Evolutionary conservation across 2,797 vertebrate species (phyloP).

Genomic region (Linurgus olivaceus): DNA sequence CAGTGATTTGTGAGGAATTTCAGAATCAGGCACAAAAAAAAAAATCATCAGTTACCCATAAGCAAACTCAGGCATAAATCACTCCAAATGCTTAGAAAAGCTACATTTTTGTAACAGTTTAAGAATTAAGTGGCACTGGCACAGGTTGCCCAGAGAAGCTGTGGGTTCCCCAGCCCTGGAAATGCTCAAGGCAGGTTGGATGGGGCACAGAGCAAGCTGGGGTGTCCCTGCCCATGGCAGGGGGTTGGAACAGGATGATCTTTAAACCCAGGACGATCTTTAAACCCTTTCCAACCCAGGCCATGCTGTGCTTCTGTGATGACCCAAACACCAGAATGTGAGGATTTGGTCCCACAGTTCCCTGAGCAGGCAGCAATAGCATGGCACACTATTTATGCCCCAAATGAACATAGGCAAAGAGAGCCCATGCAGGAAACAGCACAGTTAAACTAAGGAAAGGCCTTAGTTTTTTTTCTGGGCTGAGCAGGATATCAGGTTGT

Average conservation of each 20-base stretch:
- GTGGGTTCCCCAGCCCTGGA: not conserved
- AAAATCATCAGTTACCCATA: not conserved
- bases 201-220: not conserved
- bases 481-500: not conserved
- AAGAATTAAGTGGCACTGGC: not conserved
- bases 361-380: not conserved
- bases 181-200: not conserved
- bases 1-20: not conserved
- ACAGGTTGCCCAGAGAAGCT: not conserved
- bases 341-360: not conserved
- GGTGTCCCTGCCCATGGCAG: not conserved
- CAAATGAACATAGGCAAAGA: not conserved
- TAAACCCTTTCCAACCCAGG: not conserved
- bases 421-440: not conserved
- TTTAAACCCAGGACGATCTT: not conserved
- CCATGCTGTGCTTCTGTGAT: not conserved
- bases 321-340: not conserved
- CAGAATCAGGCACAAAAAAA: not conserved
- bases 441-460: not conserved
- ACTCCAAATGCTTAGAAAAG: not conserved
- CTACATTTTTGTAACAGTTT: not conserved
- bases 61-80: not conserved
- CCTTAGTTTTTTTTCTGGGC: not conserved
- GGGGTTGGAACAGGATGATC: rapidly evolving
- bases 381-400: not conserved